These are phyloP conservation scores for Atta texana DNA, from an alignment of 1,140 invertebrate genomes.

Conservation along the genomic window DNA sequence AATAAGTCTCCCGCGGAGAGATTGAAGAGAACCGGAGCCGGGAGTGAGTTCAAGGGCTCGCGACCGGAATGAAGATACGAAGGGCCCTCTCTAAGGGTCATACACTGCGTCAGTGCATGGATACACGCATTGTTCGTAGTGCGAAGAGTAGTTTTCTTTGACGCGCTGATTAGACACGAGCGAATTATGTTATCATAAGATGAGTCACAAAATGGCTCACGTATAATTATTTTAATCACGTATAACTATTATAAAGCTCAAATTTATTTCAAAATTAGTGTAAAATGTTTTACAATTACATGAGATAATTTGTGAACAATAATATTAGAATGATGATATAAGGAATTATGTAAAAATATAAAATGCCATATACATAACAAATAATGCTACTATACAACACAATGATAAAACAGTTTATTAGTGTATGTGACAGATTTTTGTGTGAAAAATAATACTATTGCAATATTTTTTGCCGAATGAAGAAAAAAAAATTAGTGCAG, in stretches of 20 bases:
- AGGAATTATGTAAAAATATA: neutral
- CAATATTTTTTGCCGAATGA: neutral
- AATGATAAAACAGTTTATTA: neutral
- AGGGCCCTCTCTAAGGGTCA: constrained; percentile 61
- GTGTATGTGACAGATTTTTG: neutral
- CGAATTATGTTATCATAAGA: neutral
- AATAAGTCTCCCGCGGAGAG: constrained; percentile 69
- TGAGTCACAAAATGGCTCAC: neutral
- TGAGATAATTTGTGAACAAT: neutral
- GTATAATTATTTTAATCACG: neutral
- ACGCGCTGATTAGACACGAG: constrained; percentile 51
- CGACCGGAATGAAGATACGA: constrained; percentile 18
- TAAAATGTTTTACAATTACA: neutral
- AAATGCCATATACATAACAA: no score
- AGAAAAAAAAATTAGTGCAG: neutral
- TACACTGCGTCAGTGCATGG: constrained; percentile 53
- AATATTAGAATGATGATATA: neutral
- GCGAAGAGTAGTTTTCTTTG: constrained; percentile 59
- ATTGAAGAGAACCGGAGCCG: constrained; percentile 5
- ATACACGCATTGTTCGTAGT: constrained; percentile 64
- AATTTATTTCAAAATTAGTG: neutral
- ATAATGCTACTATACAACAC: neutral
- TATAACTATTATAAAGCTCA: no score
- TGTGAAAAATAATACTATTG: neutral
- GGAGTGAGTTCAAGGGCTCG: constrained; percentile 59